Evolutionary conservation across 1,140 invertebrate species (phyloP).

Genomic region (Bursaphelenchus mucronatus): DNA sequence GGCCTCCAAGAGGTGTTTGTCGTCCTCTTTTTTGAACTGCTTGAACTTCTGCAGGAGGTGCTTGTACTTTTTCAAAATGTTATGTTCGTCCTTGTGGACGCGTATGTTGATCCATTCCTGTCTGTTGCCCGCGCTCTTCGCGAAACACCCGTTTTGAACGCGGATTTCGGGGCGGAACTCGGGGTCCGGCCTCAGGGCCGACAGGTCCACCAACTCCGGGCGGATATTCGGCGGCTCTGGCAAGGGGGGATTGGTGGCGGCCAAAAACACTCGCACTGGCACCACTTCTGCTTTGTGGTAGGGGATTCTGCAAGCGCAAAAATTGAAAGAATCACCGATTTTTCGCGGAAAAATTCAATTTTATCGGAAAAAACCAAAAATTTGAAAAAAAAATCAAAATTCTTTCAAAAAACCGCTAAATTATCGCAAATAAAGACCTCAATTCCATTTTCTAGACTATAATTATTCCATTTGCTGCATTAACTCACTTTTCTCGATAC

Average conservation of each 20-base stretch:
- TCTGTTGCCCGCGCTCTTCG: neutral
- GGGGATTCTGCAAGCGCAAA: constrained; percentile 3
- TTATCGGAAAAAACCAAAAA: too few relatives aligned
- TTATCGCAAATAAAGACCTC: too few relatives aligned
- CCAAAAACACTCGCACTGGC: neutral
- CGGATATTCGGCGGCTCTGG: too few relatives aligned
- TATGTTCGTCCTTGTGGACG: neutral
- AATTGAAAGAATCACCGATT: neutral
- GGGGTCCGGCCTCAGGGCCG: neutral
- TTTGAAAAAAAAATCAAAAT: too few relatives aligned
- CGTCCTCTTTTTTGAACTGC: constrained; percentile 7
- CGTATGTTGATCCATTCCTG: neutral
- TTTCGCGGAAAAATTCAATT: too few relatives aligned
- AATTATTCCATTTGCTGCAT: too few relatives aligned
- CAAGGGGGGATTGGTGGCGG: neutral
- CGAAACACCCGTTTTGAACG: constrained; percentile 1
- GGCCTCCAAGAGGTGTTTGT: neutral
- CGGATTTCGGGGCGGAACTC: neutral
- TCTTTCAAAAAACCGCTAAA: too few relatives aligned
- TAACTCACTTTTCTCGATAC: constrained; percentile 36
- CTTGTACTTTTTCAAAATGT: neutral
- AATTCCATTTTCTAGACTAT: too few relatives aligned
- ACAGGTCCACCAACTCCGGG: constrained; percentile 1
- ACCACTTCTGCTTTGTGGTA: constrained; percentile 9
- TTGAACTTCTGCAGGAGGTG: neutral